phyloP scores from a whole-genome alignment of 2,797 vertebrate species.

The Enteromius fasciolatus region DNA sequence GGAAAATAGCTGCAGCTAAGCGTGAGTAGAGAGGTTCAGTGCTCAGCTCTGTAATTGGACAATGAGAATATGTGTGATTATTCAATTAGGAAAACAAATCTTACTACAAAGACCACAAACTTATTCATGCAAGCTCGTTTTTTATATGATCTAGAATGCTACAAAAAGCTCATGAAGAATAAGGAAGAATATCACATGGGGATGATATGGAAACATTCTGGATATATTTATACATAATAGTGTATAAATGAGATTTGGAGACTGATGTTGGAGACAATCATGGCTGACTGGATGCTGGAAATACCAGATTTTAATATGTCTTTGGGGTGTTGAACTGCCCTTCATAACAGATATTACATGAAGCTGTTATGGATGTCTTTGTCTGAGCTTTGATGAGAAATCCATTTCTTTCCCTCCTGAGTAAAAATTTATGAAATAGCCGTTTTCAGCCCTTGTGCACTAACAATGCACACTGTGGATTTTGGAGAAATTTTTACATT shows the following conservation, averaged over 20 bases:
- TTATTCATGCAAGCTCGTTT: neutral
- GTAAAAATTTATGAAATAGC: neutral
- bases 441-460: neutral
- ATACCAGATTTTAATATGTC: slow-evolving; percentile 11
- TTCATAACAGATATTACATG: slow-evolving; percentile 5
- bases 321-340: slow-evolving; percentile 8
- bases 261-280: neutral
- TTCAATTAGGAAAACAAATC: slow-evolving; percentile 10
- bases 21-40: neutral
- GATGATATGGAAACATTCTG: neutral
- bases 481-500: neutral
- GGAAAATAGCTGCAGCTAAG: neutral
- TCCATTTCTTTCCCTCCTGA: neutral
- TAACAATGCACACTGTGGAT: neutral
- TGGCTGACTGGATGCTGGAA: neutral
- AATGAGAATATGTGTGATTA: slow-evolving; percentile 9
- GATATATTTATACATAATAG: neutral
- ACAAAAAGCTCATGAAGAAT: neutral
- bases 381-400: neutral
- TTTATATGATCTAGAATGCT: neutral
- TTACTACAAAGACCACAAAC: neutral
- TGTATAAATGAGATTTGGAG: neutral
- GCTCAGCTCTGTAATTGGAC: neutral
- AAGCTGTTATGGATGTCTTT: neutral
- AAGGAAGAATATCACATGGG: neutral